These are phyloP conservation scores for Callinectes sapidus DNA, from an alignment of 2,888 invertebrate species.

Conservation along the genomic window DNA sequence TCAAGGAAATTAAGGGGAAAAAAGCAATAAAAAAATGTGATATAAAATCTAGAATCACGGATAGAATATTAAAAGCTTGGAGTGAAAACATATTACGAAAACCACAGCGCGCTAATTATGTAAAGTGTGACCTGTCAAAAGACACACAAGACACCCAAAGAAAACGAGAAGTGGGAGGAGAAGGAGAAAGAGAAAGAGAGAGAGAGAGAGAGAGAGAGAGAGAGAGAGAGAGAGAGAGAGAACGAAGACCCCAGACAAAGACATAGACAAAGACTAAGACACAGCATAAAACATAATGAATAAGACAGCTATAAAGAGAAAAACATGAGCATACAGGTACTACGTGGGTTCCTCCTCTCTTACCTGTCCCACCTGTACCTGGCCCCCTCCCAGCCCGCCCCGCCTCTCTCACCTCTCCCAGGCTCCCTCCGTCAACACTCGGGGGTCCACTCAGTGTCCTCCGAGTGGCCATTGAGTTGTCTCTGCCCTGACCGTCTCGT, in stretches of 20 bases:
- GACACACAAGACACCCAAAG: not conserved
- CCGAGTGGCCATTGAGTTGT: slow-evolving; percentile 49
- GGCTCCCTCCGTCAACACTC: slow-evolving; percentile 41
- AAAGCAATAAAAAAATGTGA: not conserved
- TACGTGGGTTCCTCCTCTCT: not conserved
- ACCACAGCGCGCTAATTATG: slow-evolving; percentile 10
- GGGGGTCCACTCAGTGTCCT: slow-evolving; percentile 44
- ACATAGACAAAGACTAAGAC: slow-evolving; percentile 14
- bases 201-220: not conserved
- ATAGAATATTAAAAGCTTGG: not conserved
- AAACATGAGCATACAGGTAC: not conserved
- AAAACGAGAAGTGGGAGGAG: not conserved
- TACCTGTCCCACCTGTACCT: not conserved
- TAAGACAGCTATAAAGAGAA: slow-evolving; percentile 10
- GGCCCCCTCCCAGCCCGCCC: not conserved
- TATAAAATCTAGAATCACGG: not conserved
- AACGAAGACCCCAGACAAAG: slow-evolving; percentile 2
- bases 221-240: not conserved
- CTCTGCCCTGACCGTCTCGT: slow-evolving; percentile 49
- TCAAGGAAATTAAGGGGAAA: not conserved
- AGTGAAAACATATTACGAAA: not conserved
- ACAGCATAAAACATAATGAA: slow-evolving; percentile 17
- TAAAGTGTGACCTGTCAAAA: slow-evolving; percentile 15
- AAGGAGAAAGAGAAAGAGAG: not conserved
- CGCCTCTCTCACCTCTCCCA: not conserved